Base-by-base conservation (phyloP, 1,140 invertebrate genomes). In the Alviniconcha marisindica region DNA sequence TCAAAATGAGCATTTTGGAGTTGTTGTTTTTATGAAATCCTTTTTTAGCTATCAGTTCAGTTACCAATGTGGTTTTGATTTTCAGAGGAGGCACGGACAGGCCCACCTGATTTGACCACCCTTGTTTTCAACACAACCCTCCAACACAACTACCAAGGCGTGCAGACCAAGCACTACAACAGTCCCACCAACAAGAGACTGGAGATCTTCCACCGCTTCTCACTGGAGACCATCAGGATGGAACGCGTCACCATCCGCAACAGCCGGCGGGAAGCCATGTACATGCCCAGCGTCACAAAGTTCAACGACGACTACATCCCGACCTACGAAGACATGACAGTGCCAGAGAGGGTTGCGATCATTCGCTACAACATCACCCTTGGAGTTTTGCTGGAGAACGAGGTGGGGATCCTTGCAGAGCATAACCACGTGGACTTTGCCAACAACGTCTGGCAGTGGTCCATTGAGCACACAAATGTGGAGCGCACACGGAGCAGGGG, bases 121-220 rank as follows among this genome's bases (percentile, higher is more conserved):
- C 21, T 80, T 28, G 33, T 94, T 12, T 69, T 81, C 48, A 91
- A 93, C 73, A 91, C 88, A 69, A 88, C 87, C 0, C 96, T 99
- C 33, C 95, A 95, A 89, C 94, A 95, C 77, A 99, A 99, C 89
- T 94, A 95, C 0, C 94, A 95, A 88, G 98, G 98, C 18, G 94
- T 99, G 38, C 95, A 96, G 33, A 96, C 96, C 0, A 95, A 96
- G 2, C 98, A 97, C 91, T 99, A 99, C 90, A 99, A 99, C 93
- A 91, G 91, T 77, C 92, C 92, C 21, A 92, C 91, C 36, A 92
- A 93, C 80, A 87, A 89, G 48, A 88, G 90, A 81, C 74, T 90
- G 33, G 91, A 93, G 82, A 83, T 93, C 51, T 93, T 91, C 83
- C 88, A 90, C 51, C 84, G 92, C 54, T 86, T 89, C 42, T 87